Base-by-base conservation (phyloP, 2,888 invertebrate species). In the Agelastica alni region DNA sequence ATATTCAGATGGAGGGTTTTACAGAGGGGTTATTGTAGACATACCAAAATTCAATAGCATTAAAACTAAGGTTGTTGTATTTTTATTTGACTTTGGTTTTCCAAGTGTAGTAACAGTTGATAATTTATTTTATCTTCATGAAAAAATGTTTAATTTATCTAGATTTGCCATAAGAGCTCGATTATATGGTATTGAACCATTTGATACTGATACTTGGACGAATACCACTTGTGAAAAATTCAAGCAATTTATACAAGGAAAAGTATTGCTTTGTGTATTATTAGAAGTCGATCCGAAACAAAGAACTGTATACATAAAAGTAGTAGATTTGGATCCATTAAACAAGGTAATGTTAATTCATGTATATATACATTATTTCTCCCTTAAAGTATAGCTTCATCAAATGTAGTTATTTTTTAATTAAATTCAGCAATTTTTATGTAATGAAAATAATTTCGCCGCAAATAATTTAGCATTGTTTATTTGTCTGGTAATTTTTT, bases 41-140 rank as follows among this genome's bases (percentile, higher is more conserved):
- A 53, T 56, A 56, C 56, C 60, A 18, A 28, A 34, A n/a, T 46
- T 45, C 10, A 17, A 32, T 28, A 46, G 17, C n/a, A 1, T 18
- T 12, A 6, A 32, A 16, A 9, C 9, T 12, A 51, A 53, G 31
- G 53, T 45, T 9, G 28, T 51, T 14, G 52, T 60, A 6, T 60
- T 56, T 42, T 37, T 58, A 28, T 43, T 60, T 13, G 61, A 61
- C 51, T 61, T 52, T 52, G 61, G 61, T 5, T 58, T 39, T 43
- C 41, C 48, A 1, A 18, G 32, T 42, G 47, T 42, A n/a, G 47
- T 55, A 17, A 18, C 17, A 7, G 6, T 18, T 5, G 45, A 56
- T 10, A 37, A 56, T 31, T 1, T 61, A 13, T 59, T 54, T 28
- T 58, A 51, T 22, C 44, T 61, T 2, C 18, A 22, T 31, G 54